Evolutionary conservation across 2,797 vertebrate genomes (phyloP), one percentile per base, ranked within the genome.

Genomic region (Silurus aristotelis): DNA sequence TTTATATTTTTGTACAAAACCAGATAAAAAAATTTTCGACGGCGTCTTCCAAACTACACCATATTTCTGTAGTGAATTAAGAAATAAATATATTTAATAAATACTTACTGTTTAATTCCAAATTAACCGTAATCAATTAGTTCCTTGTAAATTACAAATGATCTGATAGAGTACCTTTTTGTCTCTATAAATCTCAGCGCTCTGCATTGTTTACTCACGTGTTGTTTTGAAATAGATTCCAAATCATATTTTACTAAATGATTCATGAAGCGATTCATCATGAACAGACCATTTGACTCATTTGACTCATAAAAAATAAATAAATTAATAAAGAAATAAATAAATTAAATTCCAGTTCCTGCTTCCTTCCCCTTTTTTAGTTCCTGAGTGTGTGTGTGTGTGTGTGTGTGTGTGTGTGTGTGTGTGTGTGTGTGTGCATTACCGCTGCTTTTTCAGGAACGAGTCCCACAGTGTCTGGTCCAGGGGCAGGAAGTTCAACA

Each of bases 401-500:
- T 78, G 13, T 43, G 71, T 56, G 61, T 76, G 72, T 56, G 61
- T 38, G 60, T 56, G 27, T 55, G 71, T 64, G n/a, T 56, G 56
- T n/a, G 27, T 71, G 17, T 72, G 77, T 56, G 60, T 81, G 43
- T 38, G 70, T 38, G 56, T 71, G 22, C 63, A n/a, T 94, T 89
- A 99, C 98, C 98, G 96, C 92, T 99, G 98, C 87, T 98, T 99
- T 91, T 97, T 94, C 90, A 99, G 93, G 90, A 97, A 95, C 15
- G 96, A 94, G 56, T 94, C 96, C 98, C 98, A 99, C 90, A 96
- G 88, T 2, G 94, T 94, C 91, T 96, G 96, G 87, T 99, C 96
- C 76, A 94, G 89, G 63, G 98, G 98, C 84, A 99, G 96, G 91
- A 98, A 99, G 93, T 99, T 99, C 14, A 99, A 93, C 85, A 99